A percentile compares a stretch with the other conserved stretches of the same genome.
phyloP scores from a whole-genome alignment of 2,797 vertebrate species.

The Dendrocincla tyrannina region DNA sequence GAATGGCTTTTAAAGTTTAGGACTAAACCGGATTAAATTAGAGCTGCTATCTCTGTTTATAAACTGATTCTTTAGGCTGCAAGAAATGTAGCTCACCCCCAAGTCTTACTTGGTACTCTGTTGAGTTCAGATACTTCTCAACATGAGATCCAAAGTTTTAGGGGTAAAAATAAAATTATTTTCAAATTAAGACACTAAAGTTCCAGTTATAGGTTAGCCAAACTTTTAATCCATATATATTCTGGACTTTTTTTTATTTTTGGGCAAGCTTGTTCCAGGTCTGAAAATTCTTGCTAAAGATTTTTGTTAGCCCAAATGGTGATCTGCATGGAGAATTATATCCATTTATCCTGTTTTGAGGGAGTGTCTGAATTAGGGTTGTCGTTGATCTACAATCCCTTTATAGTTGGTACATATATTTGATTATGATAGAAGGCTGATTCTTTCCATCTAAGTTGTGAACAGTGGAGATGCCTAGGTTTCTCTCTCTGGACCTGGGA shows the following conservation, averaged over 20 bases:
- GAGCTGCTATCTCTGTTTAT: background rate
- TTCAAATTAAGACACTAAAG: background rate
- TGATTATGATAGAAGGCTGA: background rate
- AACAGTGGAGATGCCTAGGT: background rate
- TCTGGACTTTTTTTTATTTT: background rate
- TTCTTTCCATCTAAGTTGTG: background rate
- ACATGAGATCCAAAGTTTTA: background rate
- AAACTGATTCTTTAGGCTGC: background rate
- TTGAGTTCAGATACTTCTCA: background rate
- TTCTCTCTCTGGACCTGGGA: background rate
- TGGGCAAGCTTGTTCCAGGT: background rate
- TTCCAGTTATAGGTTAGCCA: background rate
- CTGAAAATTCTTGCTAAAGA: background rate
- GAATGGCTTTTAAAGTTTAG: background rate
- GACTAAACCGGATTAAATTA: background rate
- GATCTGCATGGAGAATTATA: background rate
- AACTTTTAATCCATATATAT: background rate
- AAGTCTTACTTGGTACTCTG: background rate
- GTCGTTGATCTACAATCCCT: accelerated
- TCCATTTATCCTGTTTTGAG: background rate
- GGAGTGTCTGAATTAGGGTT: background rate
- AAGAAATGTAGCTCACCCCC: background rate
- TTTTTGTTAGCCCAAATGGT: background rate
- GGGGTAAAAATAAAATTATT: background rate
- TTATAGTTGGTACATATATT: background rate